Evolutionary conservation across 2,888 invertebrate genomes (phyloP), one percentile per base, ranked within the genome.

Genomic region (Agonopterix subpropinquella): DNA sequence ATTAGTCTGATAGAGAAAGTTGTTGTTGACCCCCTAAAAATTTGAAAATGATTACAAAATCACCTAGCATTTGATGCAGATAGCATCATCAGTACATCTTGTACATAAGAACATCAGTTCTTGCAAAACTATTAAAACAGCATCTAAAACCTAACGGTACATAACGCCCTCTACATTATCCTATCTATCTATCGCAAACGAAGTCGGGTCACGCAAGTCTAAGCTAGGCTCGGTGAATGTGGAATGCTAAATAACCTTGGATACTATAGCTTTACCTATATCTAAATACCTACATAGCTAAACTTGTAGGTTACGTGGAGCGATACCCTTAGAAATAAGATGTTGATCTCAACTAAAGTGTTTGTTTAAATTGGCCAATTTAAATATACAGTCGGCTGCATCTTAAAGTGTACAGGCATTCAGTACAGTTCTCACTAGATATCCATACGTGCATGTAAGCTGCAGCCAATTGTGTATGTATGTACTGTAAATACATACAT

Each of bases 211-310:
- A 76, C 71, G 71, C 68, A 64, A 71, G 65, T 61, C 39, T 47
- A 28, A 15, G 11, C 63, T 64, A 64, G 59, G 56, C 66, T 57
- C 56, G 62, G 71, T 65, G 76, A 73, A 70, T 64, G 73, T 70
- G 67, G 71, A 79, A 77, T 80, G 77, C 28, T 72, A 60, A 68
- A 71, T 65, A 76, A 61, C 77, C 78, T 80, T 77, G 73, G 67
- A 50, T 36, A 13, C 28, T 41, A 39, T 28, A 28, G 28, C 28
- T 28, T 28, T 28, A 28, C 28, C 28, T 28, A 28, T 28, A 28
- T 28, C 18, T 18, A 18, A 4, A 18, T 18, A 13, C 47, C 53
- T 28, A 28, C 28, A 45, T 43, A 8, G 36, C 9, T 28, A 11
- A 35, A 44, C 43, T 39, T 13, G 43, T 43, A 18, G 15, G 5